Conservation (phyloP, 1,140 invertebrate genomes). For the Himalopsyche phryganea region DNA sequence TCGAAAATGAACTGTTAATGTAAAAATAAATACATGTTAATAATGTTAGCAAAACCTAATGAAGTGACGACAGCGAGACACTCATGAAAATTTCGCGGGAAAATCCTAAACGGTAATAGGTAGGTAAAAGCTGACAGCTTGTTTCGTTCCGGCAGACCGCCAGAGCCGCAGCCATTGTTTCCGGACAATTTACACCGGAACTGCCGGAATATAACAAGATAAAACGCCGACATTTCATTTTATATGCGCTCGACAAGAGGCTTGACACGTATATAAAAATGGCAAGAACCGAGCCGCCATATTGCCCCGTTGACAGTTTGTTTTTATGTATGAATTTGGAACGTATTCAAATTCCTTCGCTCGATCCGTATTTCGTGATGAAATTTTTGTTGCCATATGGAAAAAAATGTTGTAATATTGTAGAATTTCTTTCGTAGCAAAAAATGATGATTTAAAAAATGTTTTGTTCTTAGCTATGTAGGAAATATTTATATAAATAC, state of each 20-base stretch:
- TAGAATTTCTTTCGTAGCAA: too few species aligned
- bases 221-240: conserved; percentile 19
- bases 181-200: conserved; percentile 28
- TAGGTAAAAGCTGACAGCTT: conserved; percentile 27
- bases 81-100: too few species aligned
- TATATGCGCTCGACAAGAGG: not conserved
- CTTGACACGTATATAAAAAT: conserved; percentile 7
- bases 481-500: too few species aligned
- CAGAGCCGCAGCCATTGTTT: conserved; percentile 13
- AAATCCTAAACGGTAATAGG: conserved; percentile 16
- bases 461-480: too few species aligned
- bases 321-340: conserved; percentile 14
- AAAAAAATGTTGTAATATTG: not conserved
- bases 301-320: conserved; percentile 12
- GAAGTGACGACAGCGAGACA: too few species aligned
- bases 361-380: not conserved
- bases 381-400: not conserved
- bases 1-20: too few species aligned
- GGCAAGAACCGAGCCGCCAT: not conserved
- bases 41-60: too few species aligned
- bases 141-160: conserved; percentile 9
- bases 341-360: not conserved
- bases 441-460: too few species aligned
- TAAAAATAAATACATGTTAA: too few species aligned
- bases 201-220: conserved; percentile 25